These are phyloP conservation scores for Anthophora plumipes DNA, from an alignment of 2,888 invertebrate species.

Conservation along the genomic window DNA sequence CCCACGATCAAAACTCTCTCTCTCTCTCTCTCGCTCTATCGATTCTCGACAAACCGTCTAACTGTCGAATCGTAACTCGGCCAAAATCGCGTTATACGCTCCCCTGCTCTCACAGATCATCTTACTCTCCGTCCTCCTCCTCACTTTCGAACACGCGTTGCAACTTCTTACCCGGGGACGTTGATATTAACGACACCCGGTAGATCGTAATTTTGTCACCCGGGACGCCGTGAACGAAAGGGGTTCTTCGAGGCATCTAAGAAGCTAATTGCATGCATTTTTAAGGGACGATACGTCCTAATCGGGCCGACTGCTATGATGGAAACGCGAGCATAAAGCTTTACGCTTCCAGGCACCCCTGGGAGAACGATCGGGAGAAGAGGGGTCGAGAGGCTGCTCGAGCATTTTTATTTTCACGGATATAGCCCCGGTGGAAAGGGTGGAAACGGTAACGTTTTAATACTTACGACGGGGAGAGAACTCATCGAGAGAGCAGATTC, in stretches of 20 bases:
- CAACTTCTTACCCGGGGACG: constrained; percentile 38
- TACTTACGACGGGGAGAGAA: constrained; percentile 7
- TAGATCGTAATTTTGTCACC: constrained; percentile 84
- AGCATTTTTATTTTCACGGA: constrained; percentile 33
- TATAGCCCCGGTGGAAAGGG: constrained; percentile 36
- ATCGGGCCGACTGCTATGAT: constrained; percentile 79
- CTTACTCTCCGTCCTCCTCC: constrained; percentile 5
- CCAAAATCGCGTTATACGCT: constrained; percentile 73
- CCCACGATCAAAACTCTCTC: constrained; percentile 26
- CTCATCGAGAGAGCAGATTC: neutral
- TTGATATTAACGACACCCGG: constrained; percentile 82
- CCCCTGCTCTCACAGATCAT: constrained; percentile 75
- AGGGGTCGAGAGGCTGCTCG: neutral
- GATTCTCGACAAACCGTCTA: constrained; percentile 64
- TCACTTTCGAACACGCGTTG: constrained; percentile 42
- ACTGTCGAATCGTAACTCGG: constrained; percentile 67
- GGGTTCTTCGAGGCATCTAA: constrained; percentile 63
- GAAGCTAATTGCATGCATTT: constrained; percentile 83
- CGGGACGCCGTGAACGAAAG: constrained; percentile 60
- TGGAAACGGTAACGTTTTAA: constrained; percentile 37
- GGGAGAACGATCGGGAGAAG: constrained; percentile 60
- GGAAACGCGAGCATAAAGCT: constrained; percentile 76
- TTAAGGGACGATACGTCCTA: constrained; percentile 81
- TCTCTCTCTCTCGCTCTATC: constrained; percentile 67
- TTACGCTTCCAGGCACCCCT: constrained; percentile 66